A percentile compares a stretch with the other conserved stretches of the same genome.
phyloP scores from a whole-genome alignment of 1,140 invertebrate genomes.

The Cydia pomonella region DNA sequence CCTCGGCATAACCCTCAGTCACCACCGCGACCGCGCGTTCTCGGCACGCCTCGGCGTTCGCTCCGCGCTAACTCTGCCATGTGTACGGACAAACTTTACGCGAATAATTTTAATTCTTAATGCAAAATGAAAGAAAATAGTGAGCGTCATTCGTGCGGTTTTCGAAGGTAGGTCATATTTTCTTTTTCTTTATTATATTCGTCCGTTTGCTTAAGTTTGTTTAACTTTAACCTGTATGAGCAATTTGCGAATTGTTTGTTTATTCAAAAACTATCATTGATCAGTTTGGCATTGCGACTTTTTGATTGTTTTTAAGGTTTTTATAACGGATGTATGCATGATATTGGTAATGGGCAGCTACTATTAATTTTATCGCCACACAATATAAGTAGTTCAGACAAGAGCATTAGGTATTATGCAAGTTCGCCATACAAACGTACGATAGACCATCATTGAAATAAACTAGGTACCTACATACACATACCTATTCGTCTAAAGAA shows the following conservation, averaged over 20 bases:
- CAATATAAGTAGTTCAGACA: no score
- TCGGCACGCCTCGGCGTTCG: conserved; percentile 21
- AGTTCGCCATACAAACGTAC: no score
- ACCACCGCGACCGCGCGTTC: conserved; percentile 41
- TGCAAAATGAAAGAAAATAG: conserved; percentile 50
- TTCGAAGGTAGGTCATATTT: conserved; percentile 34
- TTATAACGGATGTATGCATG: background rate
- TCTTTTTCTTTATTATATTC: background rate
- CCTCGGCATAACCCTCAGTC: conserved; percentile 36
- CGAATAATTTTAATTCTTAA: conserved; percentile 44
- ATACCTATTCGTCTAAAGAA: no score
- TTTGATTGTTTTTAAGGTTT: background rate
- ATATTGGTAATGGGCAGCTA: no score
- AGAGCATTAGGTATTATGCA: no score
- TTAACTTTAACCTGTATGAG: background rate
- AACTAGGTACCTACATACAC: no score
- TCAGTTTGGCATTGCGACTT: background rate
- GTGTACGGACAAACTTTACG: conserved; percentile 59
- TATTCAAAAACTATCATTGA: background rate
- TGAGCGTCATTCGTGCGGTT: conserved; percentile 32
- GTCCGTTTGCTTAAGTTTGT: background rate
- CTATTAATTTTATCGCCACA: no score
- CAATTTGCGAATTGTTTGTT: conserved; percentile 29
- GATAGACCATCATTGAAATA: no score
- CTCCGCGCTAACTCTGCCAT: conserved; percentile 45